These are phyloP conservation scores for Aphelenchoides bicaudatus DNA, from an alignment of 2,888 invertebrate species.

Conservation along the genomic window DNA sequence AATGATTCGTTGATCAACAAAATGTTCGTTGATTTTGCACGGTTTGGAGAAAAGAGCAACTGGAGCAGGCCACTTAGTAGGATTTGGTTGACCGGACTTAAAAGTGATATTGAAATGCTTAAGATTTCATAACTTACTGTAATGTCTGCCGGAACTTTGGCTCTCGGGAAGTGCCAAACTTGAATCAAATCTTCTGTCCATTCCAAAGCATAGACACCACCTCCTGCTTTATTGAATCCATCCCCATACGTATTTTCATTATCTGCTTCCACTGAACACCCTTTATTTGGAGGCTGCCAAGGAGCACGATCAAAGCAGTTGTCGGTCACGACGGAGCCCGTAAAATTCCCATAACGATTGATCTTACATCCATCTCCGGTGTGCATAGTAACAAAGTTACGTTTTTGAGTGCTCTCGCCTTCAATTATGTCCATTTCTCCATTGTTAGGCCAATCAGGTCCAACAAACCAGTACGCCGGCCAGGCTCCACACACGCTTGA, in stretches of 20 bases:
- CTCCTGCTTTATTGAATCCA: slow-evolving; percentile 1
- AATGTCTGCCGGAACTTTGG: slow-evolving; percentile 7
- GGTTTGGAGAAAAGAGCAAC: not conserved
- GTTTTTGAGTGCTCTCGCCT: not conserved
- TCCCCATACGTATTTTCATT: not conserved
- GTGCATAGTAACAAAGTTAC: not conserved
- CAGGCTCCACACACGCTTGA: not conserved
- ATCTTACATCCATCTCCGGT: not conserved
- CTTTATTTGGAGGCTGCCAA: not conserved
- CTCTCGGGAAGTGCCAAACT: not conserved
- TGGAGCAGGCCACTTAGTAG: not conserved
- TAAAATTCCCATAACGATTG: not conserved
- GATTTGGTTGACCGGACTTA: not conserved
- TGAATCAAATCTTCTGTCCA: not conserved
- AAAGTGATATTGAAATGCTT: too few relatives aligned
- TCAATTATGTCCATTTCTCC: slow-evolving; percentile 8
- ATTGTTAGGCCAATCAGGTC: slow-evolving; percentile 1
- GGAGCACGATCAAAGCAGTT: not conserved
- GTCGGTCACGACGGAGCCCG: not conserved
- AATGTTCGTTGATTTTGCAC: not conserved
- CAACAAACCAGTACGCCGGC: not conserved
- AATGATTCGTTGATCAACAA: not conserved
- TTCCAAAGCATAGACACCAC: not conserved
- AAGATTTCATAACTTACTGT: too few relatives aligned
- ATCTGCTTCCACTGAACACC: slow-evolving; percentile 6